These are phyloP conservation scores for Amazona guildingii DNA, from an alignment of 2,113 vertebrate genomes.

Conservation along the genomic window DNA sequence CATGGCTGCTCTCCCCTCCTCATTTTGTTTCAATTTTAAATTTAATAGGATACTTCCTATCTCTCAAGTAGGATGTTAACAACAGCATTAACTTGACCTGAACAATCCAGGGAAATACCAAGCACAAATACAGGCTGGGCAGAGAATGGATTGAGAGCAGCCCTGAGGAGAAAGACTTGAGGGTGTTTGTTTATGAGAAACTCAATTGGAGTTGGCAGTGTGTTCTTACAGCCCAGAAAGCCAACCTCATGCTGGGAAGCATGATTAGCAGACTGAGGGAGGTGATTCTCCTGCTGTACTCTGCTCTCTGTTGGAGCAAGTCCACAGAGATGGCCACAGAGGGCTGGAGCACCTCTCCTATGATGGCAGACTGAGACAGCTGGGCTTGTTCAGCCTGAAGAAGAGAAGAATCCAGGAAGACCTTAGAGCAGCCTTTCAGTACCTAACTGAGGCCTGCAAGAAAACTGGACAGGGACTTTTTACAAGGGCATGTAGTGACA, in stretches of 20 bases:
- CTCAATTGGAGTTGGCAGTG: not conserved
- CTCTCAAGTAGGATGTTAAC: not conserved
- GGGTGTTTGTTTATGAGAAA: not conserved
- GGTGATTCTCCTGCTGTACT: not conserved
- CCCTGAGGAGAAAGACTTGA: not conserved
- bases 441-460: not conserved
- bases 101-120: not conserved
- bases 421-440: not conserved
- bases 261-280: not conserved
- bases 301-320: not conserved
- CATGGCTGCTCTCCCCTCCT: not conserved
- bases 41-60: not conserved
- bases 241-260: not conserved
- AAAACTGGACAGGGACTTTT: not conserved
- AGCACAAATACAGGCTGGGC: not conserved
- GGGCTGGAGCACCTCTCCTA: not conserved
- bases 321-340: not conserved
- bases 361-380: not conserved
- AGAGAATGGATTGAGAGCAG: not conserved
- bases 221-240: not conserved
- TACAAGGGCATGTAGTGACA: not conserved
- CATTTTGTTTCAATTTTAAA: not conserved
- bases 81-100: not conserved
- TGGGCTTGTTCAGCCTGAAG: not conserved
- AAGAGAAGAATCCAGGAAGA: not conserved